Conservation (phyloP, 2,113 vertebrate species). For the Dicrurus megarhynchus region DNA sequence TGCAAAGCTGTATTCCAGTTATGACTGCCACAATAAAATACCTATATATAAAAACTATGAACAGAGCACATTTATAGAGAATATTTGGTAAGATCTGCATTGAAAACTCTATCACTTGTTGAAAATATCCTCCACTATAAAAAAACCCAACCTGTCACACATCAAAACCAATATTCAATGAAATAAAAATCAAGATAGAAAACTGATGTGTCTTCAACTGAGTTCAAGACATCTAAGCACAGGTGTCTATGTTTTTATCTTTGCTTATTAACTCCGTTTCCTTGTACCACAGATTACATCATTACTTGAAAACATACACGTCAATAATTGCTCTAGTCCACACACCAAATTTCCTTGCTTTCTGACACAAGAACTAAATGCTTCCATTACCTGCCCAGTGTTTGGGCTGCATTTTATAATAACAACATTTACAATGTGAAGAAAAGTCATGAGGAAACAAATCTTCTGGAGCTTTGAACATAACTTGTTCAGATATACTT, state of each 20-base stretch:
- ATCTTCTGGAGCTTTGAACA: neutral
- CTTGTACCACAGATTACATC: neutral
- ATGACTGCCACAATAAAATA: neutral
- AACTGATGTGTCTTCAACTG: neutral
- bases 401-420: neutral
- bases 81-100: neutral
- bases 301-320: neutral
- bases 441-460: neutral
- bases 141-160: neutral
- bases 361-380: neutral
- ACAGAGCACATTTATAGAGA: neutral
- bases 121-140: neutral
- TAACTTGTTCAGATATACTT: neutral
- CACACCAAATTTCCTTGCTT: neutral
- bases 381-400: neutral
- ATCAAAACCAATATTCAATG: neutral
- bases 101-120: neutral
- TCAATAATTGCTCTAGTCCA: neutral
- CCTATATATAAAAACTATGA: neutral
- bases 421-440: neutral
- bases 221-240: neutral
- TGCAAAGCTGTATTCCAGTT: neutral
- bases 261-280: neutral
- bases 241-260: neutral
- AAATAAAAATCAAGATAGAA: neutral